Base-by-base conservation (phyloP, 2,888 invertebrate genomes). In the Pollenia angustigena region DNA sequence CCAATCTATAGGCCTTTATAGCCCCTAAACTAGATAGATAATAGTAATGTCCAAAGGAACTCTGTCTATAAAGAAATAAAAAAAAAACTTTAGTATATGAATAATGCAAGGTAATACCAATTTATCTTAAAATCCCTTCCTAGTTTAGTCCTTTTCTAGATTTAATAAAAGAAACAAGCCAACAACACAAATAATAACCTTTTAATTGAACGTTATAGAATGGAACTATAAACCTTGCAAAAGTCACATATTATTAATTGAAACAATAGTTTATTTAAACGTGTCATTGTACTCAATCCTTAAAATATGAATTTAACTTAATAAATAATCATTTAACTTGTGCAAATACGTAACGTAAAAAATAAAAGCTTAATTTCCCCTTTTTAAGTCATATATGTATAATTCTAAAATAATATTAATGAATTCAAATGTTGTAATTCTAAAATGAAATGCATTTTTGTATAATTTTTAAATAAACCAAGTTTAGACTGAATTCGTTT, bases 221-320 rank as follows among this genome's bases (percentile, higher is more conserved):
- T 71, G 84, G 87, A 87, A 87, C 84, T 69, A 40, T 64, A 68
- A 66, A 81, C 87, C 87, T 87, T 84, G 87, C 84, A 81, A 66
- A 42, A 84, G 75, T 81, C 72, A 85, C 16, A 46, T 72, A 69
- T 42, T 48, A 69, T 44, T 76, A 76, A 52, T 69, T 78, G 56
- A 64, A 71, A 83, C 12, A 14, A 60, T 46, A 81, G 16, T 46
- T 81, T 46, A 72, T 18, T 72, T 72, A 81, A 48, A 4, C 44
- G 4, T 10, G 12, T 7, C 14, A 52, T 16, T 46, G 44, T 71
- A 23, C 23, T 52, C n/a, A 14, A 18, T n/a, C 23, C 9, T 52
- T 69, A 23, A 50, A 44, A 71, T 50, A 68, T 50, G 8, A 50
- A 50, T 68, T 68, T 50, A 32, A 40, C 8, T 10, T n/a, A 42